Evolutionary conservation across 2,113 vertebrate species (phyloP).

Genomic region (Nyctereutes procyonoides): DNA sequence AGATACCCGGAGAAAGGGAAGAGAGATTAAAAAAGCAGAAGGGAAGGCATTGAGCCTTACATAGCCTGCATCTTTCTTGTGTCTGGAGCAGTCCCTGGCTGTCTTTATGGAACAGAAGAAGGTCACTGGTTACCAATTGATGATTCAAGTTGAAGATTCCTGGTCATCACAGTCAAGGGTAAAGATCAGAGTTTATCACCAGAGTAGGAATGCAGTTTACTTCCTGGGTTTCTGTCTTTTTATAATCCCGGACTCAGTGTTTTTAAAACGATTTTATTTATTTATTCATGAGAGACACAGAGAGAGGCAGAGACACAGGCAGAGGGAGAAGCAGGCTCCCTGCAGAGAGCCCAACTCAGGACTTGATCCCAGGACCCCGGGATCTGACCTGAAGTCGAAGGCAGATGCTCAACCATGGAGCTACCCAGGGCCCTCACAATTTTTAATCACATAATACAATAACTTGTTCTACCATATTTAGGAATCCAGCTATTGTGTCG

Average conservation of each 20-base stretch:
- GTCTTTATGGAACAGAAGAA: not conserved
- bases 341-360: no score
- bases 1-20: not conserved
- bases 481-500: not conserved
- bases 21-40: not conserved
- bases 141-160: not conserved
- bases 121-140: not conserved
- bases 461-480: not conserved
- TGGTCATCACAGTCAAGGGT: not conserved
- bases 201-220: not conserved
- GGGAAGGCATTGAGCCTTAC: not conserved
- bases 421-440: not conserved
- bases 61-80: not conserved
- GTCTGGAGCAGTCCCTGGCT: not conserved
- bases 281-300: no score
- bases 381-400: no score
- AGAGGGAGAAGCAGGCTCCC: no score
- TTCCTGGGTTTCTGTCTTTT: not conserved
- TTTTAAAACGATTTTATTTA: no score
- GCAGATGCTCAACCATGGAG: no score
- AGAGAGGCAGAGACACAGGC: no score
- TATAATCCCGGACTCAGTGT: not conserved
- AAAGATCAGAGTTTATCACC: not conserved
- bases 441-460: not conserved
- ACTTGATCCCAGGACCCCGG: no score